phyloP scores from a whole-genome alignment of 2,113 vertebrate species.

The Theristicus caerulescens region DNA sequence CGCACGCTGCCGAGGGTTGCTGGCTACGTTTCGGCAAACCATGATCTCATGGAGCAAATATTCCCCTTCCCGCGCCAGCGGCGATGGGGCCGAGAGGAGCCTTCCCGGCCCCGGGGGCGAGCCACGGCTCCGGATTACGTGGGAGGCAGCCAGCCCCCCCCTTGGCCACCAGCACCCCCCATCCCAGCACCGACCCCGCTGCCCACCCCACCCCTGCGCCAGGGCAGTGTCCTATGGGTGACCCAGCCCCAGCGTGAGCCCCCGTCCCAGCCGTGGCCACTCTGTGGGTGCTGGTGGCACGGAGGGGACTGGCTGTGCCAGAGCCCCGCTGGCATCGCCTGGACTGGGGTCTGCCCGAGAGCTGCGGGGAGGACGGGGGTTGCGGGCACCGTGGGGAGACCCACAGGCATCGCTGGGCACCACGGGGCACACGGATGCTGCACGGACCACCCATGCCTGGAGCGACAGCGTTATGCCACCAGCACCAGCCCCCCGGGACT shows the following conservation, averaged over 20 bases:
- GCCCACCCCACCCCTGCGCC: neutral
- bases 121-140: neutral
- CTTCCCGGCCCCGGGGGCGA: neutral
- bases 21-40: neutral
- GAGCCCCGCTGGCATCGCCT: rapidly evolving
- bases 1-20: neutral
- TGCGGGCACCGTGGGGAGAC: neutral
- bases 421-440: rapidly evolving
- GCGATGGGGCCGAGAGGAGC: neutral
- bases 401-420: neutral
- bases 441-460: neutral
- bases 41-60: conserved; percentile 67
- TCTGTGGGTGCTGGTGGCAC: rapidly evolving
- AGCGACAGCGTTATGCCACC: neutral
- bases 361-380: rapidly evolving
- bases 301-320: rapidly evolving
- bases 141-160: neutral
- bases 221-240: neutral
- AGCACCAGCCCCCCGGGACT: no score
- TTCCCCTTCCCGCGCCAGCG: conserved; percentile 52
- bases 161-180: rapidly evolving
- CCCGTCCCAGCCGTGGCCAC: rapidly evolving
- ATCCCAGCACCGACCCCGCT: rapidly evolving
- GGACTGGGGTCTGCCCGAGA: neutral
- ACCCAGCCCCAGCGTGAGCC: rapidly evolving